A percentile compares a stretch with the other conserved stretches of the same genome.
Conservation (phyloP, 2,888 invertebrate genomes). For the Suillia variegata region DNA sequence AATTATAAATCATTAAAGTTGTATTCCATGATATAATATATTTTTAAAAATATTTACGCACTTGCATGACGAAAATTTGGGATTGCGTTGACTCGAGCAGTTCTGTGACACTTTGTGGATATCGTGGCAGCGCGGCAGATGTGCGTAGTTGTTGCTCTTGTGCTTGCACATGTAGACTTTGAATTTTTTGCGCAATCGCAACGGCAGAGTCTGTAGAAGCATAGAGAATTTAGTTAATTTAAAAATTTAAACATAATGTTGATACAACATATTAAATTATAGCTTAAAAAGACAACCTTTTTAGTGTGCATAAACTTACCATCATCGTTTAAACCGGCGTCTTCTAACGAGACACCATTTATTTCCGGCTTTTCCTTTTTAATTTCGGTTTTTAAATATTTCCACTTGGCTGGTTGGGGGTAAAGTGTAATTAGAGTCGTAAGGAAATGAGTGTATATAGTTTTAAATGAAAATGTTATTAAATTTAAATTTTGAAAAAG, state of each 20-base stretch:
- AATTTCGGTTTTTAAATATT: conserved; percentile 15
- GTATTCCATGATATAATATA: not conserved
- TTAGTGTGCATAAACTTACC: too few species aligned
- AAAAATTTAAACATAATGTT: too few species aligned
- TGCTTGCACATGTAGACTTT: conserved; percentile 40
- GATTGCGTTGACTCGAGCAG: conserved; percentile 46
- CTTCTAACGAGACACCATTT: conserved; percentile 9
- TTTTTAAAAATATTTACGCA: conserved; percentile 27
- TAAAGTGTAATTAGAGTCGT: not conserved
- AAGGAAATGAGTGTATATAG: not conserved
- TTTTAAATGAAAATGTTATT: too few species aligned
- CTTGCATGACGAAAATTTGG: conserved; percentile 57
- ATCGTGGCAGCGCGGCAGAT: conserved; percentile 31
- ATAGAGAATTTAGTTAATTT: not conserved
- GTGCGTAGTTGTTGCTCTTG: conserved; percentile 25
- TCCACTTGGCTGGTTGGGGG: conserved; percentile 21
- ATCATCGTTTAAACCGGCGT: conserved; percentile 3
- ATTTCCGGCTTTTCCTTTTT: conserved; percentile 11
- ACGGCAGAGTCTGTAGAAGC: conserved; percentile 30
- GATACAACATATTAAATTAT: not conserved
- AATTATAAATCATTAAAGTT: not conserved
- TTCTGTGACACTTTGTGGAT: conserved; percentile 49
- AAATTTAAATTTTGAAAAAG: too few species aligned
- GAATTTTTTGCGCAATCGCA: conserved; percentile 41
- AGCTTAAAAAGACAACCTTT: not conserved